Conservation (phyloP, 2,113 vertebrate genomes). For the Todiramphus chloris region DNA sequence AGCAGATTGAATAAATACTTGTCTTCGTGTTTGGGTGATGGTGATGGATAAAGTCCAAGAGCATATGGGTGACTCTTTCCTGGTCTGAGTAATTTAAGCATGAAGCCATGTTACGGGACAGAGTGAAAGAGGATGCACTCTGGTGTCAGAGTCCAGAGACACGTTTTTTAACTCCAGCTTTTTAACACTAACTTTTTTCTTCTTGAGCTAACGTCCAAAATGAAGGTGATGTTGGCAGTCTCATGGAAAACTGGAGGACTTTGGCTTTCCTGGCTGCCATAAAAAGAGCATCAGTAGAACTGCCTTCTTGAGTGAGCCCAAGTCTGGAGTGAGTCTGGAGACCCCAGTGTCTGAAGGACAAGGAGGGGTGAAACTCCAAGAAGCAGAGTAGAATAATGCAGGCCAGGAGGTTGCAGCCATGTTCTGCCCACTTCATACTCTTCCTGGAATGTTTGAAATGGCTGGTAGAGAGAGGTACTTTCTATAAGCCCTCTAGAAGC, state of each 20-base stretch:
- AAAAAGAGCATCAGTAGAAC: too few species aligned
- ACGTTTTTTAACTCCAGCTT: neutral
- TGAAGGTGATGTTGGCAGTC: neutral
- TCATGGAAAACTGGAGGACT: neutral
- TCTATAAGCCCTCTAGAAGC: neutral
- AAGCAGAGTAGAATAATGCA: neutral
- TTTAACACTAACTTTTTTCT: neutral
- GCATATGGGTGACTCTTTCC: neutral
- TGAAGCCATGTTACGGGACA: neutral
- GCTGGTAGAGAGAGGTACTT: neutral
- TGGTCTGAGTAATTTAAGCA: neutral
- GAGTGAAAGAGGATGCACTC: too few species aligned
- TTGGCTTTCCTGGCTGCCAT: too few species aligned
- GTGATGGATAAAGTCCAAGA: neutral
- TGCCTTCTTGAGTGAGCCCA: neutral
- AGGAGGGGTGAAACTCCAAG: too few species aligned
- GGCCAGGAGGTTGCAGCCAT: neutral
- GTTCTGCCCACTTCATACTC: too few species aligned
- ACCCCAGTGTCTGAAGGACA: too few species aligned
- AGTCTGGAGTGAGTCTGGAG: too few species aligned
- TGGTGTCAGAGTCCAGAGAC: too few species aligned
- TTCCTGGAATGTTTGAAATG: too few species aligned
- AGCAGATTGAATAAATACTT: neutral
- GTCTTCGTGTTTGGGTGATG: neutral
- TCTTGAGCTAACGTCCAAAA: neutral